Evolutionary conservation across 2,888 invertebrate species (phyloP), one percentile per base, ranked within the genome.

Genomic region (Trachelus iudaicus): DNA sequence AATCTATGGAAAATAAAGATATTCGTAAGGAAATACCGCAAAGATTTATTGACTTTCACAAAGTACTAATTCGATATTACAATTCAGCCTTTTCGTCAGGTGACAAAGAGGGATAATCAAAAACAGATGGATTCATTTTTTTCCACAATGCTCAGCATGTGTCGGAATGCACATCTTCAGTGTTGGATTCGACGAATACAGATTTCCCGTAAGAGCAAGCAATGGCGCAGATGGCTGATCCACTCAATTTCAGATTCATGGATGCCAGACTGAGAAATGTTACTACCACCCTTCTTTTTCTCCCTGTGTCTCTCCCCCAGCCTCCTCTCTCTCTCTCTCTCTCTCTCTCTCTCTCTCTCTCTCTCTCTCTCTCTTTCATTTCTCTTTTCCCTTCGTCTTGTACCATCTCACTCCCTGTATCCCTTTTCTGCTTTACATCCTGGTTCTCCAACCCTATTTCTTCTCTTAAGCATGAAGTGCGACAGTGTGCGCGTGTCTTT

Each of bases 211-310:
- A 74, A 30, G 74, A 30, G 33, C 23, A 74, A 79, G 80, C 81
- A 83, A 82, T 80, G 83, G 81, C 85, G 83, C 85, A 84, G 86
- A 84, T 85, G 86, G 86, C 81, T 87, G 86, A 87, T 86, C 84
- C 85, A 84, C 84, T 87, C 86, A 85, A 87, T 87, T 87, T 87
- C 82, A 84, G 86, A 87, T 87, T 87, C 86, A 87, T 87, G 86
- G 85, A 86, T 86, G 81, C 85, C 82, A 83, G 85, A 84, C 84
- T 87, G 85, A 87, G 85, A 87, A 87, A 86, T 86, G 82, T 81
- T 83, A 79, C 83, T 81, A 81, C 81, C 34, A 34, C 34, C n/a
- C 73, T 77, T 78, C 79, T 74, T 77, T 81, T 77, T 11, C 34
- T 75, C 80, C 74, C 79, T 69, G 75, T 76, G 76, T 78, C 76